Evolutionary conservation across 2,113 vertebrate species (phyloP).

Genomic region (Rhinopomastus cyanomelas): DNA sequence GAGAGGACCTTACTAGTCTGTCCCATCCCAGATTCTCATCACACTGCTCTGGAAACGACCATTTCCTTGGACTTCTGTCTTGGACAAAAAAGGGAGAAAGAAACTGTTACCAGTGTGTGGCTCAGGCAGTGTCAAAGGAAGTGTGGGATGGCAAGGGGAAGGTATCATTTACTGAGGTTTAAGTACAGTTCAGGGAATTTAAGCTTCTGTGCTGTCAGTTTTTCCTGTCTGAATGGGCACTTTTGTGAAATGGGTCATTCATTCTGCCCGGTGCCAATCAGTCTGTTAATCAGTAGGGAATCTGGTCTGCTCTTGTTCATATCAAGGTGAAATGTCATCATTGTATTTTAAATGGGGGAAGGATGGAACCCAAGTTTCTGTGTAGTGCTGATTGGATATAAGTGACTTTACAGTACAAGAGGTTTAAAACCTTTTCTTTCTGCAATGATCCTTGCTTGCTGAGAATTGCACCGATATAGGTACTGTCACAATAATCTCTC

Average conservation of each 20-base stretch:
- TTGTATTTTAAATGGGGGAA: background rate
- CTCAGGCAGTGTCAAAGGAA: background rate
- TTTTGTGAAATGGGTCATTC: background rate
- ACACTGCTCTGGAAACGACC: background rate
- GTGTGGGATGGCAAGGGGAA: background rate
- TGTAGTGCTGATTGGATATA: background rate
- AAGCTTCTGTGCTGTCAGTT: background rate
- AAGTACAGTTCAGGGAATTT: background rate
- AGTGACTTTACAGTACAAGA: background rate
- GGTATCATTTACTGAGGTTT: background rate
- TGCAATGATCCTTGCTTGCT: background rate
- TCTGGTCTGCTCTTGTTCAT: background rate
- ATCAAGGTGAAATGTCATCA: background rate
- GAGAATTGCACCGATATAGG: background rate
- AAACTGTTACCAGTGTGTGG: background rate
- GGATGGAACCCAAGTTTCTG: background rate
- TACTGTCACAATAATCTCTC: accelerated
- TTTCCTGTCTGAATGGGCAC: background rate
- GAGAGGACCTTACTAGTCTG: background rate
- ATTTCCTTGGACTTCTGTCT: background rate
- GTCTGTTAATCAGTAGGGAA: background rate
- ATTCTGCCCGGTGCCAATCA: background rate
- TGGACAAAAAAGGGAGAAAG: background rate
- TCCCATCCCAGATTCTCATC: background rate
- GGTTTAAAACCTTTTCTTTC: background rate